phyloP scores from a whole-genome alignment of 1,140 invertebrate species.

The Cotesia typhae region DNA sequence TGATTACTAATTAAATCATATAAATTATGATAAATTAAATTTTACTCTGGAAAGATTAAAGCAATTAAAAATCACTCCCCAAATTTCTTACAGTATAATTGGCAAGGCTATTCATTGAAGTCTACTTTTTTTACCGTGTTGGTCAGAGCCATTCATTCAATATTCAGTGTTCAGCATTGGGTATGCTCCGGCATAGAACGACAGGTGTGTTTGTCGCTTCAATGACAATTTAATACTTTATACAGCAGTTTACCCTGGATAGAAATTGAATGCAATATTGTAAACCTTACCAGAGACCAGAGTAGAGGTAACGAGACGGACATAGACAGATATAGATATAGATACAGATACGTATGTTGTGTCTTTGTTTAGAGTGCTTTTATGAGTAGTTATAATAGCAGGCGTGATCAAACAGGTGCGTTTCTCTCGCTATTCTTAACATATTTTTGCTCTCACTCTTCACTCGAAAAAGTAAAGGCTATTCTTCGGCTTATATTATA shows the following conservation, averaged over 20 bases:
- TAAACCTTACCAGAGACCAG: not conserved
- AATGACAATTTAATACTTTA: constrained; percentile 8
- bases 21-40: too few relatives aligned
- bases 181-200: not conserved
- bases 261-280: not conserved
- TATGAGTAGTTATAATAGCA: not conserved
- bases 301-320: not conserved
- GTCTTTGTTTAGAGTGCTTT: constrained; percentile 3
- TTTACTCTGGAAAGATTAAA: too few relatives aligned
- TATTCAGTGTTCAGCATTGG: too few relatives aligned
- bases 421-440: constrained; percentile 20
- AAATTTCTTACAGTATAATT: too few relatives aligned
- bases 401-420: constrained; percentile 56
- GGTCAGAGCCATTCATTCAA: too few relatives aligned
- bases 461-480: not conserved
- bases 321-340: not conserved
- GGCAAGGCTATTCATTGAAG: too few relatives aligned
- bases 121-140: too few relatives aligned
- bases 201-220: constrained; percentile 18
- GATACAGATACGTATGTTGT: not conserved
- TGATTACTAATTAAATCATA: too few relatives aligned
- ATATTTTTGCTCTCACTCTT: too few relatives aligned
- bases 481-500: not conserved
- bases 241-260: constrained; percentile 1
- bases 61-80: too few relatives aligned